Percentiles rank a stretch among this genome's conserved stretches.
Conservation (phyloP, 2,113 vertebrate species). For the Microcebus tavaratra region DNA sequence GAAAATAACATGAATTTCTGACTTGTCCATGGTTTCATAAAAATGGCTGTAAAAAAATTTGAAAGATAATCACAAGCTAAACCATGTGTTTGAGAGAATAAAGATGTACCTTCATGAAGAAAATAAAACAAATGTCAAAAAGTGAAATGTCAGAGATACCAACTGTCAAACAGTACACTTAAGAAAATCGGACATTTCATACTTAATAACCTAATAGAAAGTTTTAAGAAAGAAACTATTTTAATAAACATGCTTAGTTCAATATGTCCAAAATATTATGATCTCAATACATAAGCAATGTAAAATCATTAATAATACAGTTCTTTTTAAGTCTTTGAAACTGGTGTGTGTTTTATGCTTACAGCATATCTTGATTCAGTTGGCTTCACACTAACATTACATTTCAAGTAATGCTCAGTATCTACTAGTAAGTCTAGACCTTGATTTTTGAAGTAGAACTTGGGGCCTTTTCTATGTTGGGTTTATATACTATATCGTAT, state of each 20-base stretch:
- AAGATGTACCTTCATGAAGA: too few species aligned
- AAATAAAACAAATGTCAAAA: too few species aligned
- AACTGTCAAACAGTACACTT: too few species aligned
- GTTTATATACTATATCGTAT: not conserved
- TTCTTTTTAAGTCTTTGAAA: not conserved
- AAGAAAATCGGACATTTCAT: too few species aligned
- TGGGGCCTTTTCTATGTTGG: not conserved
- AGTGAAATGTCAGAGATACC: too few species aligned
- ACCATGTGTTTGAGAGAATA: too few species aligned
- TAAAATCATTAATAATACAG: not conserved
- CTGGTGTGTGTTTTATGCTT: not conserved
- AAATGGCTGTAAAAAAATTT: too few species aligned
- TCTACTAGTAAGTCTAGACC: not conserved
- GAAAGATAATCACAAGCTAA: too few species aligned
- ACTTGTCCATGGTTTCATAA: too few species aligned
- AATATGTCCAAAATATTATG: not conserved
- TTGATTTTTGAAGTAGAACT: slow-evolving; percentile 3
- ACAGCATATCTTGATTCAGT: not conserved
- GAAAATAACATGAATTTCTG: too few species aligned
- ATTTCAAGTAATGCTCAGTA: not conserved
- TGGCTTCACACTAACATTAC: not conserved
- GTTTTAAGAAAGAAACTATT: not conserved
- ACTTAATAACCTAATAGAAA: not conserved
- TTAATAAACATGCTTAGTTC: not conserved
- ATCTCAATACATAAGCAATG: not conserved